phyloP scores from a whole-genome alignment of 2,113 vertebrate species.

The Piprites chloris region DNA sequence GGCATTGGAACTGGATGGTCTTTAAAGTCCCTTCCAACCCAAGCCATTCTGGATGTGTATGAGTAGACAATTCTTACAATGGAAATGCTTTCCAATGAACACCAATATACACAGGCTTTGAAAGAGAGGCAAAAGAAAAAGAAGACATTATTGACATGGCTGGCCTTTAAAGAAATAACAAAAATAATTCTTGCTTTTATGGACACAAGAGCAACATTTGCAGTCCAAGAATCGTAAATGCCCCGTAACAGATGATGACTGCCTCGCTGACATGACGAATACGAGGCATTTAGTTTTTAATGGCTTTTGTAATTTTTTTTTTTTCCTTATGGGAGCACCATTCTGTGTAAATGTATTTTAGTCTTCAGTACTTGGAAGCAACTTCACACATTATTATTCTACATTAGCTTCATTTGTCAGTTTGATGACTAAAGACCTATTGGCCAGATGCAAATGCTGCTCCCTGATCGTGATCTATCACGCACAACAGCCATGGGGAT shows the following conservation, averaged over 20 bases:
- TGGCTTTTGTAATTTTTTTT: slow-evolving; percentile 35
- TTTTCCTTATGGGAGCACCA: slow-evolving; percentile 43
- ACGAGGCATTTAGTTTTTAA: slow-evolving; percentile 63
- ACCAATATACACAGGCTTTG: background rate
- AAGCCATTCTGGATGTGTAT: background rate
- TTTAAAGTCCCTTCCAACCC: background rate
- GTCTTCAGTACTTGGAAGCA: slow-evolving; percentile 47
- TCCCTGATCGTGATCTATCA: slow-evolving; percentile 69
- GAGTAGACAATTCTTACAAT: background rate
- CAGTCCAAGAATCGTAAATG: slow-evolving; percentile 39
- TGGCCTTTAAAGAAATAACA: slow-evolving; percentile 51
- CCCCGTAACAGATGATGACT: slow-evolving; percentile 50
- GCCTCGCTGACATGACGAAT: slow-evolving; percentile 51
- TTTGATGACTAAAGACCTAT: slow-evolving; percentile 64
- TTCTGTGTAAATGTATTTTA: slow-evolving; percentile 46
- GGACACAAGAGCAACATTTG: slow-evolving; percentile 34
- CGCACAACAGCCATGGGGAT: background rate
- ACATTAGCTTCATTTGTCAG: slow-evolving; percentile 68
- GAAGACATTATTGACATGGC: background rate
- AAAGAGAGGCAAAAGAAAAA: background rate
- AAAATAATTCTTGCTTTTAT: slow-evolving; percentile 8
- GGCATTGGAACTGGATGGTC: accelerated
- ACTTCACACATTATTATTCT: slow-evolving; percentile 68
- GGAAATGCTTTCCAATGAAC: background rate
- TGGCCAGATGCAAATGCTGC: slow-evolving; percentile 68